A percentile compares a stretch with the other conserved stretches of the same genome.
phyloP scores from a whole-genome alignment of 2,888 invertebrate species.

The Leucoptera coffeella region DNA sequence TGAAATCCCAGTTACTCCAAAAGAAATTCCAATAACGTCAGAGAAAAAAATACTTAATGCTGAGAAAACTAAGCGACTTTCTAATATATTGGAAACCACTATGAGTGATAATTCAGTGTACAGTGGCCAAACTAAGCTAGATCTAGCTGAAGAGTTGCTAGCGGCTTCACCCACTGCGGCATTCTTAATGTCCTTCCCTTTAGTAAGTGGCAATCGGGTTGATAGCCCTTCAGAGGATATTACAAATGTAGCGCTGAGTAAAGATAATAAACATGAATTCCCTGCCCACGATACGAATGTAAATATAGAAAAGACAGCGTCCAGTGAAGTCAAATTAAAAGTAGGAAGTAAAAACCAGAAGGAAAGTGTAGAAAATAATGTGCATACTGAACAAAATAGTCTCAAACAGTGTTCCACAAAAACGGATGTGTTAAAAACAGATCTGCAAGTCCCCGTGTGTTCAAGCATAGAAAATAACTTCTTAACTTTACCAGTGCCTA shows the following conservation, averaged over 20 bases:
- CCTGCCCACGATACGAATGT: too few relatives aligned
- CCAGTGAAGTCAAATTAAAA: conserved; percentile 14
- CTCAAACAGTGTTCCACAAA: too few relatives aligned
- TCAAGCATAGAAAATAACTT: conserved; percentile 43
- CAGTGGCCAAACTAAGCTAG: conserved; percentile 51
- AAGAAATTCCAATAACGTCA: not conserved
- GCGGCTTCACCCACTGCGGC: conserved; percentile 69
- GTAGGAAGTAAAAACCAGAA: too few relatives aligned
- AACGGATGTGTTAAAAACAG: too few relatives aligned
- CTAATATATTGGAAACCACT: conserved; percentile 28
- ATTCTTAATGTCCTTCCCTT: conserved; percentile 67
- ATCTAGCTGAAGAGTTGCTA: conserved; percentile 41
- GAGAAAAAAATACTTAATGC: not conserved
- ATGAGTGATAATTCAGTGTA: conserved; percentile 35
- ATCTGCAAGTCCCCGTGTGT: too few relatives aligned
- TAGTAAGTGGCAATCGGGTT: conserved; percentile 56
- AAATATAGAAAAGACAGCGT: conserved; percentile 19
- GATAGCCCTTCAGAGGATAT: conserved; percentile 41
- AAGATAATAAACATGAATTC: too few relatives aligned
- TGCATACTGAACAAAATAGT: too few relatives aligned
- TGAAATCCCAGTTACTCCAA: too few relatives aligned
- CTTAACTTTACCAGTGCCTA: conserved; percentile 27
- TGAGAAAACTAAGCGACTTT: conserved; percentile 12
- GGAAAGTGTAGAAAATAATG: conserved; percentile 13
- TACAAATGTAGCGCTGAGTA: not conserved